A percentile compares a stretch with the other conserved stretches of the same genome.
Evolutionary conservation across 2,888 invertebrate genomes (phyloP).

Genomic region (Entomobrya proxima): DNA sequence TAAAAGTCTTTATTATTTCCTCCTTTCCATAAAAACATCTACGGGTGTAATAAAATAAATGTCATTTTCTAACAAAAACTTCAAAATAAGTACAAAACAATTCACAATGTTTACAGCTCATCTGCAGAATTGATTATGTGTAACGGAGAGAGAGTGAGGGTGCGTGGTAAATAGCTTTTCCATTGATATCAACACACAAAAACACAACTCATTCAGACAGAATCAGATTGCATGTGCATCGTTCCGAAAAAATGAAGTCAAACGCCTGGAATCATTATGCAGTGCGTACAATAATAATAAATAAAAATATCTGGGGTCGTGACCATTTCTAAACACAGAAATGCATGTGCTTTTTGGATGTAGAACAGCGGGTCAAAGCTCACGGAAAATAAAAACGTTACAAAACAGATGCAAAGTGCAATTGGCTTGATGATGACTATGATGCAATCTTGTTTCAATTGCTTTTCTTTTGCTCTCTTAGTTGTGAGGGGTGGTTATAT

Average conservation of each 20-base stretch:
- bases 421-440: neutral
- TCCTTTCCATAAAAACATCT: neutral
- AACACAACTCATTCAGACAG: neutral
- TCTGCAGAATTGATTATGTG: neutral
- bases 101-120: neutral
- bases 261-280: neutral
- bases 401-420: neutral
- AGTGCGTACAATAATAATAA: neutral
- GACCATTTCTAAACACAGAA: neutral
- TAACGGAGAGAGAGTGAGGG: neutral
- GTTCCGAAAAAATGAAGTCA: neutral
- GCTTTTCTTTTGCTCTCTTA: neutral
- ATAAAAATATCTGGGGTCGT: neutral
- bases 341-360: neutral
- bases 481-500: too few relatives aligned
- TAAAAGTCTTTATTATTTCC: neutral
- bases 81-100: neutral
- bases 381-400: neutral
- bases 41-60: neutral
- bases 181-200: neutral
- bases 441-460: conserved; percentile 58
- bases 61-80: neutral
- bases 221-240: neutral
- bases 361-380: neutral
- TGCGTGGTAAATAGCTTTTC: neutral